Evolutionary conservation across 2,888 invertebrate genomes (phyloP), one percentile per base, ranked within the genome.

Genomic region (Ephialtes manifestator): DNA sequence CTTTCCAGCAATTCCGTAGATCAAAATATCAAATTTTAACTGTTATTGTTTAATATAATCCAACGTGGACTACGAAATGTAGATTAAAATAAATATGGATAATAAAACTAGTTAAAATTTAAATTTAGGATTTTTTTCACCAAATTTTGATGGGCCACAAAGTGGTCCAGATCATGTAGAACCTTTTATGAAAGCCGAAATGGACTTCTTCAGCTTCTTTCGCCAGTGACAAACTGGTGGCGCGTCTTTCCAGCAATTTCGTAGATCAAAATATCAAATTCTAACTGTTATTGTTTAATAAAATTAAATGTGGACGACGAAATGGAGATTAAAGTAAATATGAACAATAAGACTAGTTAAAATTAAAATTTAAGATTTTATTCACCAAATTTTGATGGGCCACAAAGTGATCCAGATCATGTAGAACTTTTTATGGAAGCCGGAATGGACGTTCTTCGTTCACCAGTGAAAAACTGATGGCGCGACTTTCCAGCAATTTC

Each of bases 391-490:
- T 31, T 5, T 31, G 31, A 31, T 31, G 31, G 5, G 31, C 31
- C 2, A 31, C 2, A 31, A 31, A 39, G 35, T 31, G n/a, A n/a
- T n/a, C n/a, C n/a, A n/a, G n/a, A n/a, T n/a, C n/a, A n/a, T n/a
- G n/a, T n/a, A n/a, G n/a, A n/a, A n/a, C n/a, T 8, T 43, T 8
- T 51, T n/a, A 15, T n/a, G 48, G 3, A 51, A 15, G 13, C 46
- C 15, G 15, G 46, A 2, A 2, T 43, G n/a, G n/a, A 90, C 75
- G 75, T 39, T 68, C 35, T 11, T 75, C 55, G 11, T 31, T 68
- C 20, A 24, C 71, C 48, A 68, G 39, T 10, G 13, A 51, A 43
- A 20, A 24, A 60, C 24, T 43, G 67, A 68, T 7, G 18, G 18
- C 15, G 8, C n/a, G n/a, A n/a, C 67, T 74, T 67, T 20, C 53